Evolutionary conservation across 92 coral and sea anemone species (phyloP), one percentile per base, ranked within the genome.

Genomic region (Paragorgia papillata): DNA sequence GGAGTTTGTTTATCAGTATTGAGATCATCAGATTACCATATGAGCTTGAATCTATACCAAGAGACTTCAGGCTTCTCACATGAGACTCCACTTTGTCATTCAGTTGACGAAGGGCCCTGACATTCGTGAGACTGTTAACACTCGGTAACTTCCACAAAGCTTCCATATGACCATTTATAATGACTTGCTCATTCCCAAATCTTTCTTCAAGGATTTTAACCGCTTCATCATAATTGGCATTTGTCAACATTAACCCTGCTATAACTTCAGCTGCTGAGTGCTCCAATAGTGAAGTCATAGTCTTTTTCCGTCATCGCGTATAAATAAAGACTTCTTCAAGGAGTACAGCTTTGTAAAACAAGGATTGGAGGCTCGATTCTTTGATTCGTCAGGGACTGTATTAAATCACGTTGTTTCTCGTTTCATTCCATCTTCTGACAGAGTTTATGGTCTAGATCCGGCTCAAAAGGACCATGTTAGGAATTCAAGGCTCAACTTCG

Each of bases 191-290:
- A 35, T 69, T 58, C 29, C 70, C 84, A 29, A 68, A 80, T 20
- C 84, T 53, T 26, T 49, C 14, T 43, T 57, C 39, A 8, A 80
- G 24, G 20, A 80, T n/a, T 43, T 80, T 58, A 19, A 69, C 66
- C 2, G 85, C 85, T 24, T 69, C 71, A 35, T 44, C 57, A 57
- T 80, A 80, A 25, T 80, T 80, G n/a, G 63, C 73, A 1, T 33
- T 69, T 28, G 71, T 37, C 10, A 80, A 48, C 40, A 15, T 62
- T 17, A 80, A 54, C 40, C 79, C 70, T 37, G 70, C 68, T 68
- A 34, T n/a, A 14, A 69, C 40, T 59, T 80, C 70, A 4, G 84
- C 84, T 7, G 84, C 70, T 0, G 77, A 55, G 8, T 64, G 54
- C 25, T 21, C 66, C 68, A 79, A 79, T 39, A 33, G 55, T 4